phyloP scores from a whole-genome alignment of 2,888 invertebrate genomes.

The Unio delphinus region DNA sequence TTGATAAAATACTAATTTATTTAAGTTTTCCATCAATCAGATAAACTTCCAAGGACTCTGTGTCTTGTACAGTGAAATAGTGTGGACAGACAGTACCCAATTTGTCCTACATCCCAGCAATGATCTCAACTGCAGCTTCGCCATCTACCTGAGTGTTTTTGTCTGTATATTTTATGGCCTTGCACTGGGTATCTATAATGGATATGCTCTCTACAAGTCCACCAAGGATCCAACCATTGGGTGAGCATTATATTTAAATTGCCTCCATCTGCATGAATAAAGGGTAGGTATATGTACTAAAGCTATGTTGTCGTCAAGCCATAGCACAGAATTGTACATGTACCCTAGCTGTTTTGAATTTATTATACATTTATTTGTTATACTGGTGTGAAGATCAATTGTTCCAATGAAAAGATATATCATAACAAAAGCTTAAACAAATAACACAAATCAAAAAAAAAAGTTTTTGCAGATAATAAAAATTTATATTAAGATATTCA shows the following conservation, averaged over 20 bases:
- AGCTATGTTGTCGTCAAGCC: too few relatives aligned
- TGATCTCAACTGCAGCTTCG: conserved; percentile 43
- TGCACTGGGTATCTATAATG: conserved; percentile 42
- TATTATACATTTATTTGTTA: too few relatives aligned
- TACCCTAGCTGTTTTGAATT: too few relatives aligned
- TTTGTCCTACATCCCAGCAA: conserved; percentile 19
- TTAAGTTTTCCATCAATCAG: conserved; percentile 34
- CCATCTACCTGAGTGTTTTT: conserved; percentile 50
- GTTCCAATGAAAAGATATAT: too few relatives aligned
- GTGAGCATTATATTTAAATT: conserved; percentile 24
- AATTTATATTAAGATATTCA: too few relatives aligned
- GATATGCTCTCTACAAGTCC: conserved; percentile 42
- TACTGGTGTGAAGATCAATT: too few relatives aligned
- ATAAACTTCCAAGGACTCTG: conserved; percentile 48
- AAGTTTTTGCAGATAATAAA: too few relatives aligned
- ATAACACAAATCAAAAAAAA: too few relatives aligned
- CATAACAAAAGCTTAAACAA: too few relatives aligned
- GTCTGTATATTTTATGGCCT: conserved; percentile 51
- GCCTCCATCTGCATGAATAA: too few relatives aligned
- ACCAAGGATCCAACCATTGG: conserved; percentile 47
- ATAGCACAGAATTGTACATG: too few relatives aligned
- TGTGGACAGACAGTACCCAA: conserved; percentile 34
- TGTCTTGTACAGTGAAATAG: conserved; percentile 44
- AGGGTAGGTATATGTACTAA: too few relatives aligned
- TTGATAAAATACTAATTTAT: neutral